These are phyloP conservation scores for Palythoa grandiflora DNA, from an alignment of 92 coral and sea anemone genomes.

Conservation along the genomic window DNA sequence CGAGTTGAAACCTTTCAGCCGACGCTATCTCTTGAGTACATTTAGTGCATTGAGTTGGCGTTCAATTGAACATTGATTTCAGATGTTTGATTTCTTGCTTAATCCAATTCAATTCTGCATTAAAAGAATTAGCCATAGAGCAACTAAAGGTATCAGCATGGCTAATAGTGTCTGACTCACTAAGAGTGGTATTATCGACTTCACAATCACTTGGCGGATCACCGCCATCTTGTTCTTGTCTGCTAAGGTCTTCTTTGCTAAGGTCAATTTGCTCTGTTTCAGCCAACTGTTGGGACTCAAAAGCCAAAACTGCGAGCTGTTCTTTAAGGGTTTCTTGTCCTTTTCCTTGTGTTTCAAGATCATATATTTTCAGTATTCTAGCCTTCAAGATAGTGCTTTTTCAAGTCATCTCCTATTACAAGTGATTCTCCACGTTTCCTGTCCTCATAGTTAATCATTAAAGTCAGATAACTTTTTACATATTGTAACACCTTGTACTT, in stretches of 20 bases:
- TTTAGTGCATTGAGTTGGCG: not conserved
- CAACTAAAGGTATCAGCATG: not conserved
- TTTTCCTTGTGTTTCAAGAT: too few species aligned
- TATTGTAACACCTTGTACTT: too few species aligned
- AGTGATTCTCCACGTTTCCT: too few species aligned
- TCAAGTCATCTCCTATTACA: too few species aligned
- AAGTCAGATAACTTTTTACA: too few species aligned
- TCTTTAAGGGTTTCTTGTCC: slow-evolving; percentile 1
- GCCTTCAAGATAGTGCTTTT: too few species aligned
- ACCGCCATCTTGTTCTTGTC: not conserved
- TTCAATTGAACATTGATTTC: not conserved
- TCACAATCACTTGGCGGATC: not conserved
- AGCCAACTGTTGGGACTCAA: not conserved
- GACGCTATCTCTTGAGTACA: not conserved
- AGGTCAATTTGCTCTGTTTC: not conserved
- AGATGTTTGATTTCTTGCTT: not conserved
- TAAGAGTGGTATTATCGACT: not conserved
- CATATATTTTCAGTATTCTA: too few species aligned
- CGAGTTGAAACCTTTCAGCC: not conserved
- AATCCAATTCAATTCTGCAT: not conserved
- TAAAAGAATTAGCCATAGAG: not conserved
- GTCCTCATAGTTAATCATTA: too few species aligned
- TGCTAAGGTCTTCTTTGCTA: not conserved
- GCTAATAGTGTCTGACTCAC: not conserved
- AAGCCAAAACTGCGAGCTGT: not conserved